phyloP scores from a whole-genome alignment of 2,797 vertebrate species.

The Smutsia temminckii region DNA sequence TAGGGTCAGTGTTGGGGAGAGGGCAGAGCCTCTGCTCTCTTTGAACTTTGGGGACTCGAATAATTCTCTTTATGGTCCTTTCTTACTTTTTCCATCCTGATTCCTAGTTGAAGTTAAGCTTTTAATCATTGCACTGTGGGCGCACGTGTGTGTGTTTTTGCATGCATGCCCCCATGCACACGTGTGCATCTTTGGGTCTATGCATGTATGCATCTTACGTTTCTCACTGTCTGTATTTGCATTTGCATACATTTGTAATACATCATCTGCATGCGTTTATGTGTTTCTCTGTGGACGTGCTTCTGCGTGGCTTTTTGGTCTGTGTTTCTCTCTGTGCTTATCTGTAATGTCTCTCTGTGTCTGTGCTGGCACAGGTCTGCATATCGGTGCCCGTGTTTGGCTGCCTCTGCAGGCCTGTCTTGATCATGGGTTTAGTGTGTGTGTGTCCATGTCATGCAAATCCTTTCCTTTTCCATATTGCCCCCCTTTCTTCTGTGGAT shows the following conservation, averaged over 20 bases:
- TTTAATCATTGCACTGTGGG: neutral
- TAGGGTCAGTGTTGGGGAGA: constrained; percentile 53
- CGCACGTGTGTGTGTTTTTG: fast-evolving
- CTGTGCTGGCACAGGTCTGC: neutral
- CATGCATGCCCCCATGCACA: fast-evolving
- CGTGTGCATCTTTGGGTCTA: neutral
- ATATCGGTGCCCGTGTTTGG: neutral
- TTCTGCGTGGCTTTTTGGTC: neutral
- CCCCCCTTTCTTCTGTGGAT: neutral
- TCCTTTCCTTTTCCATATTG: neutral
- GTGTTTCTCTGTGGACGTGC: neutral
- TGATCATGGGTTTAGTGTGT: neutral
- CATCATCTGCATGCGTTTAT: fast-evolving
- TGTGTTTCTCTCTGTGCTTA: neutral
- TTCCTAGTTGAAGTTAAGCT: constrained; percentile 67
- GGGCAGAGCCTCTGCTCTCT: neutral
- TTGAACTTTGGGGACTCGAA: neutral
- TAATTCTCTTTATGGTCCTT: constrained; percentile 62
- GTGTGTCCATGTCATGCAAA: fast-evolving
- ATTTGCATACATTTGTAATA: neutral
- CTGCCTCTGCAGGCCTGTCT: neutral
- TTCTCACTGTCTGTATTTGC: neutral
- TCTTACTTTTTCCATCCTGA: constrained; percentile 50
- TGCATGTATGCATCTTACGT: neutral
- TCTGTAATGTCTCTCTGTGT: neutral